These are phyloP conservation scores for Hemaris fuciformis DNA, from an alignment of 2,888 invertebrate species.

Conservation along the genomic window DNA sequence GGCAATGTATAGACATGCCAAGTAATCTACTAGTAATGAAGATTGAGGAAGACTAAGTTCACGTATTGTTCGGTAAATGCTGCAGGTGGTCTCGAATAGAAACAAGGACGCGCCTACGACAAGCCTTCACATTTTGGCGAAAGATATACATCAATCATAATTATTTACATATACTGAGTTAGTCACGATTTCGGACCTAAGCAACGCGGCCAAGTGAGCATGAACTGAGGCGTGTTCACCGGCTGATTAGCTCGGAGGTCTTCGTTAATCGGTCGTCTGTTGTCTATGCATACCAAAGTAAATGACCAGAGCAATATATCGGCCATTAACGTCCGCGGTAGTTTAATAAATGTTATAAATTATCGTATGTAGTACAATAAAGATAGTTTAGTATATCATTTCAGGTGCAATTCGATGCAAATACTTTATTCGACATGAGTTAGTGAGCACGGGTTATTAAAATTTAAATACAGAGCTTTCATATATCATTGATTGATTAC, in stretches of 20 bases:
- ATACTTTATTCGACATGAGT: constrained; percentile 1
- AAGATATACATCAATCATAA: constrained; percentile 64
- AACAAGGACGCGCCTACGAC: constrained; percentile 45
- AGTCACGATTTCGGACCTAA: constrained; percentile 49
- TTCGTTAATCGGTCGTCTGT: constrained; percentile 28
- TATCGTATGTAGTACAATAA: constrained; percentile 41
- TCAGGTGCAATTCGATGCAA: constrained; percentile 17
- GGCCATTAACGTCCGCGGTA: constrained; percentile 44
- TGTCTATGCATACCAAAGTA: constrained; percentile 40
- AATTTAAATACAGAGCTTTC: neutral
- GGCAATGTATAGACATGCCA: neutral
- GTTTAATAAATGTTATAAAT: constrained; percentile 48
- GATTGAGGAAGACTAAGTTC: constrained; percentile 7
- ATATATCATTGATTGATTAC: constrained; percentile 9
- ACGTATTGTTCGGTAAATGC: constrained; percentile 21
- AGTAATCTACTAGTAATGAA: constrained; percentile 15
- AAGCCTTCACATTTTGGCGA: constrained; percentile 50
- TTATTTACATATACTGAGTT: constrained; percentile 55
- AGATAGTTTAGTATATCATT: constrained; percentile 35
- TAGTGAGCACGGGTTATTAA: constrained; percentile 8
- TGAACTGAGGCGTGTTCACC: constrained; percentile 18
- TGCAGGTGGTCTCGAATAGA: constrained; percentile 26
- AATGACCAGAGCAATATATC: constrained; percentile 45
- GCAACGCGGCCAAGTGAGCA: constrained; percentile 27
- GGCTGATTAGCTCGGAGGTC: constrained; percentile 22